Evolutionary conservation across 2,888 invertebrate species (phyloP).

Genomic region (Tupiocoris notatus): DNA sequence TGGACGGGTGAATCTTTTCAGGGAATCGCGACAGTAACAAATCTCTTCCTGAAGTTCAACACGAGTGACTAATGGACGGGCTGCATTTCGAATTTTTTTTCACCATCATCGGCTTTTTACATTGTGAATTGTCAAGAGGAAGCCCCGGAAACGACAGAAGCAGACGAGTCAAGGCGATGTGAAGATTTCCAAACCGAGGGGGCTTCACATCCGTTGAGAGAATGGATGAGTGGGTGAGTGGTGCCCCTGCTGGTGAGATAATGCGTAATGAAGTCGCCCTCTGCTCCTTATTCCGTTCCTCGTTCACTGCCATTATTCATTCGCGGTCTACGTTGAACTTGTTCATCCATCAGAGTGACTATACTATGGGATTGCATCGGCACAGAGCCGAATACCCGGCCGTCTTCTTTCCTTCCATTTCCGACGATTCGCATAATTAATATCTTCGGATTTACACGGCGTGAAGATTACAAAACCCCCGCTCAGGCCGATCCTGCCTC

Average conservation of each 20-base stretch:
- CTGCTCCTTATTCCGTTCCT: constrained; percentile 11
- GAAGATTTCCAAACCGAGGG: not conserved
- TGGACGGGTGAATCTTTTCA: not conserved
- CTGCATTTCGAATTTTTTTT: not conserved
- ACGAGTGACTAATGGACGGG: not conserved
- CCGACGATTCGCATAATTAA: constrained; percentile 17
- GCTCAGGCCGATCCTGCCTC: too few relatives aligned
- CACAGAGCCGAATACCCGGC: too few relatives aligned
- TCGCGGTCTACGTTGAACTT: not conserved
- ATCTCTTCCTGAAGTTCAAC: not conserved
- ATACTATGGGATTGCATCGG: too few relatives aligned
- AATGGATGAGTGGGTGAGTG: not conserved
- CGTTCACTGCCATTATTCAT: not conserved
- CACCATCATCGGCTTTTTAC: not conserved
- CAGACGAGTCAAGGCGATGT: not conserved
- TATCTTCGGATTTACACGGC: constrained; percentile 16
- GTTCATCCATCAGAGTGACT: not conserved
- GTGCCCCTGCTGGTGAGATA: constrained; percentile 10
- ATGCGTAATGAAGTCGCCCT: constrained; percentile 36
- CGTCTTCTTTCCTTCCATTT: too few relatives aligned
- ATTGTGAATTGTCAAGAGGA: not conserved
- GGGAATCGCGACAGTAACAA: not conserved
- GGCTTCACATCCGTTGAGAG: not conserved
- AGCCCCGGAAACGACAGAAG: too few relatives aligned
- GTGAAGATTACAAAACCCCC: constrained; percentile 12